Base-by-base conservation (phyloP, 2,797 vertebrate genomes). In the Mionectes olivaceus region DNA sequence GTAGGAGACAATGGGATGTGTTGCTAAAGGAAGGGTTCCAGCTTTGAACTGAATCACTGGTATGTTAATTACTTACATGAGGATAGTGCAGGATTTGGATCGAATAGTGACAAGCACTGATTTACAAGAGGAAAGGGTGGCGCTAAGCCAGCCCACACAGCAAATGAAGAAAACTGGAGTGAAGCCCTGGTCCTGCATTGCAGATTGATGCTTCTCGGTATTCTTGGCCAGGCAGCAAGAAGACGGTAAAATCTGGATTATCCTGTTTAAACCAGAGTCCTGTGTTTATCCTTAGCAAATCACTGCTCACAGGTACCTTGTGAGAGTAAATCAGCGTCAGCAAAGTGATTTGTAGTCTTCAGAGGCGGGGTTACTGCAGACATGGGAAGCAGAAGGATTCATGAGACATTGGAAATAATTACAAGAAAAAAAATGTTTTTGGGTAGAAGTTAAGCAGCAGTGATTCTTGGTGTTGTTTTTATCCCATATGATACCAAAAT, bases 21-120 rank as follows among this genome's bases (percentile, higher is more conserved):
- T 19, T 87, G 49, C 70, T 61, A 74, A 56, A 64, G 44, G 55
- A 91, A 82, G 24, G n/a, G 22, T 69, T 89, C 73, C 91, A 88
- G 59, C 63, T 94, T 93, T 94, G 79, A 95, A 93, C 77, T 89
- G 91, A 93, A 61, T 93, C 82, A 56, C 46, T 95, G 81, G 75
- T 89, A 90, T 95, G 77, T 93, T 96, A 96, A 88, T 94, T 53
- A 87, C 60, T 91, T 93, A 46, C 91, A 90, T 80, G 83, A 94
- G 77, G 30, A 60, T 27, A 41, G 50, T 22, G 44, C 33, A 90
- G 59, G 60, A 63, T 91, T 83, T 87, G 83, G 77, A 90, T 94
- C 14, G 5, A 25, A 30, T 16, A 47, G 57, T 83, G 93, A 69
- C 92, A 93, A 92, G 74, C 63, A 5, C 67, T 89, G 93, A 89